These are phyloP conservation scores for Eupithecia tripunctaria DNA, from an alignment of 2,888 invertebrate genomes.

Conservation along the genomic window DNA sequence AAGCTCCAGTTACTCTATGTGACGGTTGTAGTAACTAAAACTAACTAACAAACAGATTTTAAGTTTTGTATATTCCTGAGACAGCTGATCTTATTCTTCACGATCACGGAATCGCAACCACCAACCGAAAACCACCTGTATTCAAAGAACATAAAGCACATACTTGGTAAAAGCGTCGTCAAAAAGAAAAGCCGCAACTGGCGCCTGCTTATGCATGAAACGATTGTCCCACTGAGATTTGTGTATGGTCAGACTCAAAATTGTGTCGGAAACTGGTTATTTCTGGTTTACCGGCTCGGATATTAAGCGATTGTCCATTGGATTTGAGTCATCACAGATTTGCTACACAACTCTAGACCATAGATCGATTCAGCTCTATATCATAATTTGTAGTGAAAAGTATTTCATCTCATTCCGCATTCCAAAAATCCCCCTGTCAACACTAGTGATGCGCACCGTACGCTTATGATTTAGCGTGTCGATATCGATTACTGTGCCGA, in stretches of 20 bases:
- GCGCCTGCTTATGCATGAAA: conserved; percentile 44
- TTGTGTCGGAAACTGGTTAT: conserved; percentile 6
- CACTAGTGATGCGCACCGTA: conserved; percentile 58
- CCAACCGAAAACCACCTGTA: conserved; percentile 37
- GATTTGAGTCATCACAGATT: background rate
- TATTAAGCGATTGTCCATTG: background rate
- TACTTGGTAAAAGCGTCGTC: conserved; percentile 2
- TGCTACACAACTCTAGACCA: background rate
- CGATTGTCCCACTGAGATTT: conserved; percentile 47
- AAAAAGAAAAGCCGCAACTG: conserved; percentile 40
- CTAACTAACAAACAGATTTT: background rate
- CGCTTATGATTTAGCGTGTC: conserved; percentile 59
- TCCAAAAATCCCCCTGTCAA: conserved; percentile 15
- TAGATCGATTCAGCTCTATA: background rate
- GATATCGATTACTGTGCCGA: conserved; percentile 72
- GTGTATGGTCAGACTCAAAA: conserved; percentile 47
- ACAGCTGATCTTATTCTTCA: conserved; percentile 49
- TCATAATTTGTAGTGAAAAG: background rate
- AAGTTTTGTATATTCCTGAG: background rate
- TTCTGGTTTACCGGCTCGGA: background rate
- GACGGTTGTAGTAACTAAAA: background rate
- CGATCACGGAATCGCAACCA: conserved; percentile 47
- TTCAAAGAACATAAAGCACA: conserved; percentile 13
- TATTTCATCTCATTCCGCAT: background rate
- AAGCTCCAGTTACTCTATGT: background rate